Evolutionary conservation across 2,113 vertebrate genomes (phyloP).

Genomic region (Anoplopoma fimbria): DNA sequence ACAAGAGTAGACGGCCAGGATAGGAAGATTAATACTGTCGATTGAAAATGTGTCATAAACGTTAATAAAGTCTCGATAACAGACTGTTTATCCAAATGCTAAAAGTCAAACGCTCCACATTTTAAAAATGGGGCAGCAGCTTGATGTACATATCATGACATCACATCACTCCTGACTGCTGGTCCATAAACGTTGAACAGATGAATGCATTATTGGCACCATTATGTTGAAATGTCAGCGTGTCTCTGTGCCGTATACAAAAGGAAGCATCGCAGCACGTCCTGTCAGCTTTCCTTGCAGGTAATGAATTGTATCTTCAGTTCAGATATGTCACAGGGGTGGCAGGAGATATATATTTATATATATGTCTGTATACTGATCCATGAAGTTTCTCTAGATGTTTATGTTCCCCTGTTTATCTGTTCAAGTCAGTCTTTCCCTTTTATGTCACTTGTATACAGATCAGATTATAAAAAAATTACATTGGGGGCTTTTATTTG

Average conservation of each 20-base stretch:
- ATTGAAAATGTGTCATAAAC: background rate
- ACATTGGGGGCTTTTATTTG: background rate
- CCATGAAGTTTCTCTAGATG: background rate
- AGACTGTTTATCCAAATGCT: constrained; percentile 40
- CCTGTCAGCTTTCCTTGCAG: constrained; percentile 56
- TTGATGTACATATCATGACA: constrained; percentile 38
- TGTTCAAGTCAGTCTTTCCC: background rate
- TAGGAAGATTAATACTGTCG: background rate
- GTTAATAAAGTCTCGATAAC: background rate
- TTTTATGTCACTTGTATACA: background rate
- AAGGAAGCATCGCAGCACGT: constrained; percentile 44
- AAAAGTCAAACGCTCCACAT: constrained; percentile 57
- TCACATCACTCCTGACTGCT: constrained; percentile 57
- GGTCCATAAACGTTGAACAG: constrained; percentile 65
- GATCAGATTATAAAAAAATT: background rate
- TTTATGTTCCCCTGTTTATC: background rate
- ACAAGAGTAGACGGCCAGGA: constrained; percentile 1
- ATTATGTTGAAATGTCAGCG: constrained; percentile 77
- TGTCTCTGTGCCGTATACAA: constrained; percentile 36
- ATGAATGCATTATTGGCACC: constrained; percentile 71
- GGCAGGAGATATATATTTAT: constrained; percentile 27
- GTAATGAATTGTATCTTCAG: constrained; percentile 56
- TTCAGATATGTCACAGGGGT: constrained; percentile 46
- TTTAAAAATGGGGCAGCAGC: constrained; percentile 40
- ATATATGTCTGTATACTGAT: background rate